Evolutionary conservation across 2,113 vertebrate species (phyloP).

Genomic region (Sebastes schlegelii): DNA sequence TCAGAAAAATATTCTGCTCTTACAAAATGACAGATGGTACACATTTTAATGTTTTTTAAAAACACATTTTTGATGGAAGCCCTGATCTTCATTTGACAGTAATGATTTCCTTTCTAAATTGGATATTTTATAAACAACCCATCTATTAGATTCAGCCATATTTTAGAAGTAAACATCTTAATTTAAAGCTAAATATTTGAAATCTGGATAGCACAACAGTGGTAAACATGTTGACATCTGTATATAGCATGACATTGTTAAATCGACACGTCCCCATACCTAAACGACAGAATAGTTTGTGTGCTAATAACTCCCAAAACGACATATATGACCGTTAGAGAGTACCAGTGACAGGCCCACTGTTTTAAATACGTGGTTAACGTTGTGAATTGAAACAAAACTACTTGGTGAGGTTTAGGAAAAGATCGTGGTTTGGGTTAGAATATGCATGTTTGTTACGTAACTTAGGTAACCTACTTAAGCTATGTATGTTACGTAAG

Average conservation of each 20-base stretch:
- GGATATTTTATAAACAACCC: neutral
- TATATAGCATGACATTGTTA: neutral
- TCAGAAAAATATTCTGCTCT: neutral
- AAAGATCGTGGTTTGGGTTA: too few species aligned
- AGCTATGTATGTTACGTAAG: too few species aligned
- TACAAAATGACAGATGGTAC: neutral
- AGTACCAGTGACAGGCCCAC: too few species aligned
- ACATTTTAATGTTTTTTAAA: neutral
- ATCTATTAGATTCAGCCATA: neutral
- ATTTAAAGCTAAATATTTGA: neutral
- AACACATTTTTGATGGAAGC: neutral
- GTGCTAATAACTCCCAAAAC: too few species aligned
- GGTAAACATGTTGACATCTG: neutral
- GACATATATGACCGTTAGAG: too few species aligned
- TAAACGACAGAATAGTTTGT: too few species aligned
- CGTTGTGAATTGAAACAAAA: too few species aligned
- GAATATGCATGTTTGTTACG: too few species aligned
- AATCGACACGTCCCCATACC: too few species aligned
- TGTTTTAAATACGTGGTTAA: too few species aligned
- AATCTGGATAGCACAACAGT: neutral
- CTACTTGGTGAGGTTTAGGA: too few species aligned
- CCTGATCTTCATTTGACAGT: neutral
- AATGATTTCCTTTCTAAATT: neutral
- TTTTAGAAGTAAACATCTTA: neutral
- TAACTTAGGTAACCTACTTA: too few species aligned